Percentiles rank a stretch among this genome's conserved stretches.
phyloP scores from a whole-genome alignment of 2,888 invertebrate genomes.

The Habrosyne pyritoides region DNA sequence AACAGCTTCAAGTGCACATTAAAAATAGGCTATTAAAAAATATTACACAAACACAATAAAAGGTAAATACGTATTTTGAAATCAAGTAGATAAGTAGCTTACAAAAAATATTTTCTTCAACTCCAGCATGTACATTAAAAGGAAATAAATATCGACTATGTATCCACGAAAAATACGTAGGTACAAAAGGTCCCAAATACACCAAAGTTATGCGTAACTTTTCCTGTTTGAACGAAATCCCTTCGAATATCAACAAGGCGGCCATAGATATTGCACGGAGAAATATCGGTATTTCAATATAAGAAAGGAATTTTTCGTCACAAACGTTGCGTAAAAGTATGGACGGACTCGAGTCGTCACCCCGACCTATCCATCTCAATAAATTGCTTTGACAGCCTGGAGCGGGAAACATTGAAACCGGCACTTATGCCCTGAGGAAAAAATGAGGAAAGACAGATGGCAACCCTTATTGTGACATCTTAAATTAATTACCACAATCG shows the following conservation, averaged over 20 bases:
- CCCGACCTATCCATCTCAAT: slow-evolving; percentile 57
- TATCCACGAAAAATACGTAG: not conserved
- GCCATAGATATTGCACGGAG: slow-evolving; percentile 7
- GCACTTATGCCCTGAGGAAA: slow-evolving; percentile 32
- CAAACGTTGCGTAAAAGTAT: slow-evolving; percentile 30
- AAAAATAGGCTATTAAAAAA: too few species aligned
- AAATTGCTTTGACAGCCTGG: slow-evolving; percentile 57
- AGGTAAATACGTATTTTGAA: too few species aligned
- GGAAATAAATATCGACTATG: not conserved
- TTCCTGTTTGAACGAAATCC: slow-evolving; percentile 2
- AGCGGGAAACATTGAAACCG: slow-evolving; percentile 47
- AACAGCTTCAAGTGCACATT: too few species aligned
- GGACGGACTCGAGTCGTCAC: slow-evolving; percentile 35
- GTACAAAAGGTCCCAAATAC: not conserved
- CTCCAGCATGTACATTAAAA: not conserved
- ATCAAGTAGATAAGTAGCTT: not conserved
- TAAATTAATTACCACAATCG: slow-evolving; percentile 15
- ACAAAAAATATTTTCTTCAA: not conserved
- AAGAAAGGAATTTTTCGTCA: slow-evolving; percentile 28
- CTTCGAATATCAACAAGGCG: slow-evolving; percentile 3
- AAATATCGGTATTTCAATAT: slow-evolving; percentile 19
- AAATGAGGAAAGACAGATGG: slow-evolving; percentile 33
- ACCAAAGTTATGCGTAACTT: not conserved
- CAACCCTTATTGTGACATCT: slow-evolving; percentile 22
- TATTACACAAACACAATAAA: too few species aligned